Base-by-base conservation (phyloP, 2,888 invertebrate species). In the Drosophila kambysellisi region DNA sequence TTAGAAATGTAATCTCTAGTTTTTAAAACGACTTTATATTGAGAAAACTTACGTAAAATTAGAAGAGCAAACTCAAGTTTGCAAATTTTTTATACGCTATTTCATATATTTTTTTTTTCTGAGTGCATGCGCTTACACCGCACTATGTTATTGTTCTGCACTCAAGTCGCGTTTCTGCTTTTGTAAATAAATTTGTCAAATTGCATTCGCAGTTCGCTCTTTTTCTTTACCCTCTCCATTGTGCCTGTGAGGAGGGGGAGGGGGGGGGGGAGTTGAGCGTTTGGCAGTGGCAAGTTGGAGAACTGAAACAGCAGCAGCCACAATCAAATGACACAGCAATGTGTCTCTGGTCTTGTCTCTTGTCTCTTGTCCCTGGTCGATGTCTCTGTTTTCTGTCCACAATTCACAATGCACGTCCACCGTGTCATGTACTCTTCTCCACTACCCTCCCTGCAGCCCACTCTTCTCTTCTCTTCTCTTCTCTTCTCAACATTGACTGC, bases 171-270 rank as follows among this genome's bases (percentile, higher is more conserved):
- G 82, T 79, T 65, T 70, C 73, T 65, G 87, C 62, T 69, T 73
- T 67, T 79, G 85, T 80, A 91, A 91, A 91, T 91, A 89, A 84
- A 89, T 90, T 91, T 89, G 89, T 90, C 91, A 89, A 83, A 79
- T 81, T 87, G 88, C 82, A 79, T 87, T 87, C 85, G 62, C 69
- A 57, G 67, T 70, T 88, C 70, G 66, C 71, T 68, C 65, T 64
- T 72, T 80, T 74, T 76, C 52, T 61, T 56, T 64, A 39, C 52
- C 29, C 20, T 12, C 17, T 46, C n/a, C 20, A 4, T 53, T 70
- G 25, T 25, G 25, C 25, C 2, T 3, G 25, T 2, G 20, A 25
- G 20, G 20, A 25, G 25, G 25, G 25, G 25, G 25, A 2, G 25
- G 25, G 25, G 25, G 25, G 25, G 25, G 39, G 72, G 17, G 37